Evolutionary conservation across 2,113 vertebrate genomes (phyloP), one percentile per base, ranked within the genome.

Genomic region (Bungarus multicinctus): DNA sequence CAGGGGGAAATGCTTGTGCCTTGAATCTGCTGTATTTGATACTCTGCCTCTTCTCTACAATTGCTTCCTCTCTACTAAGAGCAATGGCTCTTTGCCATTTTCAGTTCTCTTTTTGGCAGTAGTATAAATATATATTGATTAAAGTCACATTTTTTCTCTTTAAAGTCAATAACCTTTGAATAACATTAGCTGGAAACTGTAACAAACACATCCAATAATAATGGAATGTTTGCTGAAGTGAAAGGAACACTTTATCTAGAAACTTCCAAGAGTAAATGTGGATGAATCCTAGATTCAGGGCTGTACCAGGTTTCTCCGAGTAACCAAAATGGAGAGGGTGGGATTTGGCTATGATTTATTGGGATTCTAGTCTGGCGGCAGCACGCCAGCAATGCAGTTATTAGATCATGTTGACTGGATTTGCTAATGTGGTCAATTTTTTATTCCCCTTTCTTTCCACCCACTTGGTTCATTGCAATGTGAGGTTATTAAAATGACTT

Each of bases 81-180:
- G 69, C 34, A 93, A 87, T 89, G 25, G 81, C 69, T 60, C 81
- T 90, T 52, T 91, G 90, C 91, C 47, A 60, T 85, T 47, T 60
- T 30, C 88, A 64, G n/a, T 91, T 89, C 74, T 85, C 64, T 88
- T 93, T 93, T 93, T 91, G 87, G 69, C 87, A 91, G 93, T 88
- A 55, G 47, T 86, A 27, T 89, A 91, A 89, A 86, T 91, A 93
- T 85, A 54, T 81, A 91, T 90, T 91, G 85, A 60, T 89, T 30
- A 89, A 89, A 89, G 69, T 91, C 69, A 91, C 87, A 91, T 90
- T 92, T 6, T 30, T 30, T 69, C 57, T 88, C 86, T 94, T 85
- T 60, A 90, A 92, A 93, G 88, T 91, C 90, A 91, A 91, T 91
- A 85, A 90, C 86, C 89, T 94, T 90, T 94, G 89, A 92, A 91